These are phyloP conservation scores for Rhagonycha lutea DNA, from an alignment of 2,888 invertebrate species.

Conservation along the genomic window DNA sequence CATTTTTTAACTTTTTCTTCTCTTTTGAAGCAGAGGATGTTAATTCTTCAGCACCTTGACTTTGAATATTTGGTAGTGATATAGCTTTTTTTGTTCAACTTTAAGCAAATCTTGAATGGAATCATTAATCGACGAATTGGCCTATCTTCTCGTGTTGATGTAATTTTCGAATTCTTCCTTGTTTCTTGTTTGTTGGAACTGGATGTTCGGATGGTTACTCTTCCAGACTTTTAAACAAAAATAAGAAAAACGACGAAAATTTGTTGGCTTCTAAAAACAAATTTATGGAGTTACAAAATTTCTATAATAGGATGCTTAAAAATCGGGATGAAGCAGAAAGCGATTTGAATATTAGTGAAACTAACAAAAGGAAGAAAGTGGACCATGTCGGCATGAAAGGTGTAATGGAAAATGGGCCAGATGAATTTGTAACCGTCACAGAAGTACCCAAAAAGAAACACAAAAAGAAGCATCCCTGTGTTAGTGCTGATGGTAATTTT, in stretches of 20 bases:
- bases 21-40: background rate
- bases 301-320: too few relatives aligned
- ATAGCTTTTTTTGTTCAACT: background rate
- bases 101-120: background rate
- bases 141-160: background rate
- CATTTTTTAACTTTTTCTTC: background rate
- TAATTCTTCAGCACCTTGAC: background rate
- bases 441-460: too few relatives aligned
- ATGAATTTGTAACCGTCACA: too few relatives aligned
- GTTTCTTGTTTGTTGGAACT: too few relatives aligned
- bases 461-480: too few relatives aligned
- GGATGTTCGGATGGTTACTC: background rate
- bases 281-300: background rate
- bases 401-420: too few relatives aligned
- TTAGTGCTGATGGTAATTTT: too few relatives aligned
- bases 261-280: background rate
- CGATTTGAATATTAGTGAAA: too few relatives aligned
- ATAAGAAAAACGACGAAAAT: background rate
- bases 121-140: background rate
- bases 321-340: too few relatives aligned
- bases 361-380: too few relatives aligned
- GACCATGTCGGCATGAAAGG: too few relatives aligned
- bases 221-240: background rate
- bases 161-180: background rate
- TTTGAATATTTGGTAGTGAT: background rate